phyloP scores from a whole-genome alignment of 2,113 vertebrate genomes.

The Vireo altiloquus region DNA sequence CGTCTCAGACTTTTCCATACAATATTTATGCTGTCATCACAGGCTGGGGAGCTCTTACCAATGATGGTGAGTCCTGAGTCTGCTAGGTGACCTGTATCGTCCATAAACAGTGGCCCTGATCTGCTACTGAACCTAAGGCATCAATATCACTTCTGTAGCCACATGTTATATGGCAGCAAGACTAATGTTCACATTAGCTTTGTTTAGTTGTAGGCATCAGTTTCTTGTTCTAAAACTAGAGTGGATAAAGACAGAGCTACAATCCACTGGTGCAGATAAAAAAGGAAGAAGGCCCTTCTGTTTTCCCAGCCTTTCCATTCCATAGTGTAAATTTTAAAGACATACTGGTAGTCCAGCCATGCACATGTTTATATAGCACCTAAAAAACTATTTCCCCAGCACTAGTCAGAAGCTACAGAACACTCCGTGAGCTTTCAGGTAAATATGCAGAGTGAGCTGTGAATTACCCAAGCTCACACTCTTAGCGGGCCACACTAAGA shows the following conservation, averaged over 20 bases:
- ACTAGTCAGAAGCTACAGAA: neutral
- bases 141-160: neutral
- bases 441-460: neutral
- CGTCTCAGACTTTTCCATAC: constrained; percentile 69
- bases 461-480: neutral
- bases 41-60: constrained; percentile 83
- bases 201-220: neutral
- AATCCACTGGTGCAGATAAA: neutral
- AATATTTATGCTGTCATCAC: constrained; percentile 76
- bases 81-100: neutral
- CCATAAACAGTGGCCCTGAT: neutral
- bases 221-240: neutral
- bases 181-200: neutral
- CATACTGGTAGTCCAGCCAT: neutral
- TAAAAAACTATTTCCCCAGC: neutral
- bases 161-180: neutral
- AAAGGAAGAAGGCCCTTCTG: neutral
- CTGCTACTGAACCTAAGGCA: neutral
- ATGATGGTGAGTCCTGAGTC: constrained; percentile 59
- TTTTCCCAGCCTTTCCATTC: neutral
- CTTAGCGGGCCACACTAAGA: neutral
- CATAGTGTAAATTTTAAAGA: neutral
- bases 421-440: neutral
- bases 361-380: neutral
- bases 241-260: neutral